phyloP scores from a whole-genome alignment of 2,888 invertebrate genomes.

The Thera obeliscata region DNA sequence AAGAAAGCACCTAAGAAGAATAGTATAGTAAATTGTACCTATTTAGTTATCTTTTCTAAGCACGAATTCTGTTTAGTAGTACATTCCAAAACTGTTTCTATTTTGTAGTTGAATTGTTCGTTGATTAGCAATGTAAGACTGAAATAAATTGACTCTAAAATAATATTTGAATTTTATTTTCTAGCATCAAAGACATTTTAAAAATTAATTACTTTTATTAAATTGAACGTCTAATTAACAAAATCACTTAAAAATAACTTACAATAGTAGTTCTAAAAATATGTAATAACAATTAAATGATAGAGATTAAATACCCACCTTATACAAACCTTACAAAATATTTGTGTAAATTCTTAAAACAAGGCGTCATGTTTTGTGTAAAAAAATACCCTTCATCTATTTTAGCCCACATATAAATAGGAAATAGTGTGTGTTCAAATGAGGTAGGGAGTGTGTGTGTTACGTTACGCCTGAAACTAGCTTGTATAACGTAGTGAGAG shows the following conservation, averaged over 20 bases:
- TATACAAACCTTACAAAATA: conserved; percentile 34
- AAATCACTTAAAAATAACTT: conserved; percentile 30
- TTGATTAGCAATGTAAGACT: conserved; percentile 79
- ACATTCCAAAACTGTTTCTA: conserved; percentile 65
- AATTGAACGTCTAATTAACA: conserved; percentile 20
- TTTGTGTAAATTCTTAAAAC: conserved; percentile 20
- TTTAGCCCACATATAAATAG: too few relatives aligned
- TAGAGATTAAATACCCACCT: conserved; percentile 37
- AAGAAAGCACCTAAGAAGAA: too few relatives aligned
- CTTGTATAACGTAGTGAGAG: too few relatives aligned
- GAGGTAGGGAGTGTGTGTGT: too few relatives aligned
- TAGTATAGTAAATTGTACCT: background rate
- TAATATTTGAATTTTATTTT: conserved; percentile 10
- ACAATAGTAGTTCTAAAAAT: conserved; percentile 25
- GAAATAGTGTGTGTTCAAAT: too few relatives aligned
- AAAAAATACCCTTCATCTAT: too few relatives aligned
- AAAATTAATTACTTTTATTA: conserved; percentile 17
- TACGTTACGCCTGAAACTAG: too few relatives aligned
- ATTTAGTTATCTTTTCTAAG: conserved; percentile 9
- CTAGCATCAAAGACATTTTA: background rate
- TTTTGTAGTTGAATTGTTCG: conserved; percentile 67
- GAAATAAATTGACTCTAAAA: conserved; percentile 62
- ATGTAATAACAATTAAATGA: conserved; percentile 21
- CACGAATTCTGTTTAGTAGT: conserved; percentile 26
- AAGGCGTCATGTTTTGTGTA: conserved; percentile 5